Conservation (phyloP, 1,140 invertebrate species). For the Mercenaria mercenaria region DNA sequence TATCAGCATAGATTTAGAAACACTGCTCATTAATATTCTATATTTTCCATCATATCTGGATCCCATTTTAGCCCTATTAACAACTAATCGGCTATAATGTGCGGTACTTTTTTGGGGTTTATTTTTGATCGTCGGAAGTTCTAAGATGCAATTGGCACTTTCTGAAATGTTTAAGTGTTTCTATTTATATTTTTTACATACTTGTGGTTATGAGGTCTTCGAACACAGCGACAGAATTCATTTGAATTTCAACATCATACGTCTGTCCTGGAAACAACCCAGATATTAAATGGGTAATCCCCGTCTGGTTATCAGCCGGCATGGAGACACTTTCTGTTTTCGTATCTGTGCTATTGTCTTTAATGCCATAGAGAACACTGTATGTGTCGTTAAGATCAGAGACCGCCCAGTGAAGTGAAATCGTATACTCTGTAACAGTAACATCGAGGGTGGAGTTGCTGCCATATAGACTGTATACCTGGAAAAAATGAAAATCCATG, state of each 20-base stretch:
- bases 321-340: background rate
- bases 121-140: slow-evolving; percentile 4
- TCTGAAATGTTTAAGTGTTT: background rate
- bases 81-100: background rate
- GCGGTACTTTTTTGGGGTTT: background rate
- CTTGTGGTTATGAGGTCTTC: slow-evolving; percentile 34
- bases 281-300: background rate
- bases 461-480: slow-evolving; percentile 58
- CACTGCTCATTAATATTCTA: background rate
- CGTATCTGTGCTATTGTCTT: background rate
- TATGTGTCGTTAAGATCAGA: slow-evolving; percentile 49
- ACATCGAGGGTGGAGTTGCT: slow-evolving; percentile 22
- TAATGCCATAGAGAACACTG: slow-evolving; percentile 1
- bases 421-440: background rate
- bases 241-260: slow-evolving; percentile 28
- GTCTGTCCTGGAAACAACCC: slow-evolving; percentile 48
- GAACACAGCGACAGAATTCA: background rate
- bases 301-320: slow-evolving; percentile 15
- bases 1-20: background rate
- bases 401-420: slow-evolving; percentile 7
- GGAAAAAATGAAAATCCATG: background rate
- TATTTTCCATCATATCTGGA: background rate
- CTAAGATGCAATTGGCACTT: background rate
- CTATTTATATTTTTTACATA: slow-evolving; percentile 27
- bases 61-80: background rate